These are phyloP conservation scores for Spinus pinus DNA, from an alignment of 2,797 vertebrate genomes.

Conservation along the genomic window DNA sequence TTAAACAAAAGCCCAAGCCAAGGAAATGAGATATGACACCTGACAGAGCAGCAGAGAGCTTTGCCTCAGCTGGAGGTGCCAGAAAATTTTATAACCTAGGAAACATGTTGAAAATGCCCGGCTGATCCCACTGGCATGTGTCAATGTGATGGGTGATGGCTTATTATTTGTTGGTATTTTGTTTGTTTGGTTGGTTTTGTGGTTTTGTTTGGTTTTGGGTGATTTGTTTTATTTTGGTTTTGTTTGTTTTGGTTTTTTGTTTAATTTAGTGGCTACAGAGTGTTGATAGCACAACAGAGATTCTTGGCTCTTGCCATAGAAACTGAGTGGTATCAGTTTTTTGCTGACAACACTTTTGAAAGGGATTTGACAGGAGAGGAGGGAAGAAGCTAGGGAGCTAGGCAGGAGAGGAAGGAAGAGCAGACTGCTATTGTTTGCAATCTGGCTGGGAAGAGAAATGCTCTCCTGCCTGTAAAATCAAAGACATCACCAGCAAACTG, in stretches of 20 bases:
- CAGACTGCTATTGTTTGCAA: background rate
- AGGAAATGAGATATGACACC: background rate
- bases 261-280: background rate
- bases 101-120: background rate
- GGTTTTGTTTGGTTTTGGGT: background rate
- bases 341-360: background rate
- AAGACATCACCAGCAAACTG: conserved; percentile 23
- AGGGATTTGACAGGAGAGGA: background rate
- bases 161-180: background rate
- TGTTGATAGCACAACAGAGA: background rate
- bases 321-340: background rate
- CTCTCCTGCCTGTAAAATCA: conserved; percentile 27
- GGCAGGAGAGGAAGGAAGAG: background rate
- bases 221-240: background rate
- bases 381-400: background rate
- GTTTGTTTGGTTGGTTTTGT: background rate
- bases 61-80: conserved; percentile 1
- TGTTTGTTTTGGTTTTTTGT: background rate
- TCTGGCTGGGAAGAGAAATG: conserved; percentile 17
- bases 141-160: background rate
- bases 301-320: background rate
- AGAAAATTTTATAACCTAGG: background rate
- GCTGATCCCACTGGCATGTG: background rate
- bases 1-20: conserved; percentile 6
- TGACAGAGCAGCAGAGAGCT: background rate